Evolutionary conservation across 2,888 invertebrate species (phyloP).

Genomic region (Acanthopleura granulata): DNA sequence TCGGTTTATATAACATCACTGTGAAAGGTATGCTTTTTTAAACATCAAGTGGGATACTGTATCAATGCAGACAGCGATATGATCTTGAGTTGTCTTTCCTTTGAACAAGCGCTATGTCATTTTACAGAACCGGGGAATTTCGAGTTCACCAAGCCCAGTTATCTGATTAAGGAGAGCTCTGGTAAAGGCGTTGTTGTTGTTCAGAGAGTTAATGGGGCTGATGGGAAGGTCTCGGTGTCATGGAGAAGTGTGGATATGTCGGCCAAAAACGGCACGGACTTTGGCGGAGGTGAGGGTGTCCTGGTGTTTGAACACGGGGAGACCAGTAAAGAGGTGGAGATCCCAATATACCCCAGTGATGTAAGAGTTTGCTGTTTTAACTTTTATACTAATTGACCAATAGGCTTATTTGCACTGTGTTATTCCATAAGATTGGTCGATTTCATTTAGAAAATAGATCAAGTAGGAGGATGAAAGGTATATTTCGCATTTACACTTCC

Average conservation of each 20-base stretch:
- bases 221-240: constrained; percentile 72
- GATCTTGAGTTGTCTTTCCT: too few relatives aligned
- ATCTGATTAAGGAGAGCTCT: constrained; percentile 74
- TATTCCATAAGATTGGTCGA: too few relatives aligned
- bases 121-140: constrained; percentile 73
- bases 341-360: constrained; percentile 74
- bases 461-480: too few relatives aligned
- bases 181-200: constrained; percentile 72
- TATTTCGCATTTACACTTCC: too few relatives aligned
- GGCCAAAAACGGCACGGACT: constrained; percentile 74
- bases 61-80: too few relatives aligned
- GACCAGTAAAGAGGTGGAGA: constrained; percentile 72
- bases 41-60: too few relatives aligned
- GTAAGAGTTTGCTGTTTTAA: constrained; percentile 39
- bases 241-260: constrained; percentile 75
- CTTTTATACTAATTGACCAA: too few relatives aligned
- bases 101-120: too few relatives aligned
- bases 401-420: too few relatives aligned
- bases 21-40: too few relatives aligned
- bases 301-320: constrained; percentile 70
- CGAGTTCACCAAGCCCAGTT: constrained; percentile 73
- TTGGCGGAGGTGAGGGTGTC: constrained; percentile 72
- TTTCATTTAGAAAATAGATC: too few relatives aligned
- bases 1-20: too few relatives aligned
- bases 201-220: constrained; percentile 72